Percentiles rank a stretch among this genome's conserved stretches.
Evolutionary conservation across 2,797 vertebrate species (phyloP).

Genomic region (Sebastes paucispinis): DNA sequence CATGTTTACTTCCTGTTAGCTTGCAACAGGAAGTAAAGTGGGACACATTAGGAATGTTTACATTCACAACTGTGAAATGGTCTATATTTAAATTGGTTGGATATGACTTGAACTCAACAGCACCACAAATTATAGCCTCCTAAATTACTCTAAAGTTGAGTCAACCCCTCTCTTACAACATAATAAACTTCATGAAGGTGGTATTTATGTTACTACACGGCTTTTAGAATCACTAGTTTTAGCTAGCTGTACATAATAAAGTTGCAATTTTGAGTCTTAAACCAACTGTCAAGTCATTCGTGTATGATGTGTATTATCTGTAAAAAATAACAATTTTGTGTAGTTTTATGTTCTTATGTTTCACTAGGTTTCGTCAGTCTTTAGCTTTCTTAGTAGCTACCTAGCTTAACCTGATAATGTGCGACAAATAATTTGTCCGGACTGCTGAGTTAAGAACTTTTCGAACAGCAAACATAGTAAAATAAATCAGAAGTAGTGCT

Average conservation of each 20-base stretch:
- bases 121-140: no score
- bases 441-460: background rate
- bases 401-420: background rate
- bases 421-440: background rate
- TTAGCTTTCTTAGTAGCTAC: no score
- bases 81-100: no score
- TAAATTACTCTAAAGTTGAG: no score
- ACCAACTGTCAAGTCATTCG: background rate
- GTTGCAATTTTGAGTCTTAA: background rate
- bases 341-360: no score
- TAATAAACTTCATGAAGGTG: background rate
- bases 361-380: background rate
- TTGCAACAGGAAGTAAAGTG: no score
- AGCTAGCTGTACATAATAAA: background rate
- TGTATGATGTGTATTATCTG: background rate
- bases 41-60: no score
- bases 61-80: no score
- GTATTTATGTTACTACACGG: background rate
- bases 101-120: no score
- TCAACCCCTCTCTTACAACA: background rate
- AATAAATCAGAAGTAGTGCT: background rate
- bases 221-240: background rate
- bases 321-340: background rate
- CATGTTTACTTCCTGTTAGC: no score
- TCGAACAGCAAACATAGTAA: background rate